Evolutionary conservation across 2,888 invertebrate genomes (phyloP), one percentile per base, ranked within the genome.

Genomic region (Pollenia amentaria): DNA sequence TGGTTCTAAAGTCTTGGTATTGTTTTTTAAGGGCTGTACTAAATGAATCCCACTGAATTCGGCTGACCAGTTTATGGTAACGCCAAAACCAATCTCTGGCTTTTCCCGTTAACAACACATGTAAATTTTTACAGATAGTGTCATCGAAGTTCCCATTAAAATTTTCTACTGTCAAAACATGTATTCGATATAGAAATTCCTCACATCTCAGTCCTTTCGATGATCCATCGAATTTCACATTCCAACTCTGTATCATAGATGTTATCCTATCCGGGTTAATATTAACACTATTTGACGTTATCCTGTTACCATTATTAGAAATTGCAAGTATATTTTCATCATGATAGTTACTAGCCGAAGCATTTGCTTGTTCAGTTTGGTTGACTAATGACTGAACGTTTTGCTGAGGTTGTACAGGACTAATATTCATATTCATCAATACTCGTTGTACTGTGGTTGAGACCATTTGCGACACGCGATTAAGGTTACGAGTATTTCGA

Each of bases 81-180:
- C 73, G 73, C 73, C 73, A 75, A 48, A 8, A 75, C 73, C 73
- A 75, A 18, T 75, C 60, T 40, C 38, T 21, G 12, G 62, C 73
- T 10, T 62, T 62, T 12, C 42, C 62, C 11, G 62, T 42, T 16
- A 62, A 42, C 11, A 62, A 18, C 2, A 75, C 18, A 16, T 57
- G 60, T n/a, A 75, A 9, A 16, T 75, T 75, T 12, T 57, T 72
- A 12, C 57, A 14, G 8, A 83, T 70, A 3, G 8, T 16, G 1
- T n/a, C 38, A 11, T 62, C 51, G n/a, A 51, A 76, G 14, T 64
- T 62, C 1, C 51, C 65, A 12, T 51, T 55, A 65, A 77, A 65
- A 65, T 53, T 77, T 40, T 77, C 65, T 40, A 10, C 21, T 3
- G 44, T 21, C 16, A 77, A 53, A n/a, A 1, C 18, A 1, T 42